Conservation (phyloP, 53 echinoderm and acorn worm species). For the Paracentrotus lividus region DNA sequence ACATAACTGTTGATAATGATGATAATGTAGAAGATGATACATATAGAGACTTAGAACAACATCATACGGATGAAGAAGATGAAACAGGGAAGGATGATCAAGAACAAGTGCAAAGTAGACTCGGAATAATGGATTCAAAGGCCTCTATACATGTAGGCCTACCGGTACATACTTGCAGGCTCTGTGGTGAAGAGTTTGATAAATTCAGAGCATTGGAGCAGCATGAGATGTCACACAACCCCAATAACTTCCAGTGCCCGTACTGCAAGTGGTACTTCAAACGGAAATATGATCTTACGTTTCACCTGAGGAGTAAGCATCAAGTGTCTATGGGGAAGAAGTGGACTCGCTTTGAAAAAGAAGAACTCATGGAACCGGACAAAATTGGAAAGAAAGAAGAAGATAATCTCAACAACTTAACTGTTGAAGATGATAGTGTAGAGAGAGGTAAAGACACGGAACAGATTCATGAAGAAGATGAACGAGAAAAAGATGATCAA, state of each 20-base stretch:
- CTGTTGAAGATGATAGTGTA: neutral
- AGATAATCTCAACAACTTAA: neutral
- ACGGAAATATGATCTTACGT: neutral
- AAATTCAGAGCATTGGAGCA: neutral
- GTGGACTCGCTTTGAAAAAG: neutral
- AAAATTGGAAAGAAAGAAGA: neutral
- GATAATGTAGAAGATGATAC: neutral
- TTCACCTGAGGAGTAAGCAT: constrained; percentile 24
- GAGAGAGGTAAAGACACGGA: too few species aligned
- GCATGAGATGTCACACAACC: constrained; percentile 43
- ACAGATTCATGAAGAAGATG: neutral
- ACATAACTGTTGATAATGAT: neutral
- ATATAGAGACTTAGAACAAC: neutral
- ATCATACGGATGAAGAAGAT: neutral
- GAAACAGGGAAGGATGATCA: neutral
- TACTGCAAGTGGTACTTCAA: constrained; percentile 42
- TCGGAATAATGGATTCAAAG: neutral
- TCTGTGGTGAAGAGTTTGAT: constrained; percentile 42
- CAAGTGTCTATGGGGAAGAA: constrained; percentile 2
- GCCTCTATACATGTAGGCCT: too few species aligned
- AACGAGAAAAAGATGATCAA: neutral
- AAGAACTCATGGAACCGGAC: constrained; percentile 20
- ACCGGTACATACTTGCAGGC: constrained; percentile 1
- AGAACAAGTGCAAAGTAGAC: neutral
- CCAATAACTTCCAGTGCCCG: constrained; percentile 19